Percentiles rank a stretch among this genome's conserved stretches.
Evolutionary conservation across 1,140 invertebrate species (phyloP).

Genomic region (Scaptomyza montana): DNA sequence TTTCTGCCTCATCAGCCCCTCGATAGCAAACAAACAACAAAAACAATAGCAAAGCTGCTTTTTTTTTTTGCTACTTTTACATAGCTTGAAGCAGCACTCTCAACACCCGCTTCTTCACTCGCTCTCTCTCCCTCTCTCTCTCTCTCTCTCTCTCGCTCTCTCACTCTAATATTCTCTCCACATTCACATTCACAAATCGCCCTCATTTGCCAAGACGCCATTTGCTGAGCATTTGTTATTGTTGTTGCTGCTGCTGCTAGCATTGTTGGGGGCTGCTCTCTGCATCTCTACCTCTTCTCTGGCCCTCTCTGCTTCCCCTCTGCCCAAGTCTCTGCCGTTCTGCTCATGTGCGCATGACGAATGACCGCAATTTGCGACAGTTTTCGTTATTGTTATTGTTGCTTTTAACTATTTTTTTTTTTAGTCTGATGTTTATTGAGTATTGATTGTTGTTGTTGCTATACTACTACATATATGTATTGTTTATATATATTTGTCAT

Average conservation of each 20-base stretch:
- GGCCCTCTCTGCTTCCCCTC: constrained; percentile 2
- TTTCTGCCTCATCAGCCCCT: constrained; percentile 49
- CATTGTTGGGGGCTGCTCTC: not conserved
- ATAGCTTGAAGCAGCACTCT: constrained; percentile 17
- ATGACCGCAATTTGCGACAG: constrained; percentile 83
- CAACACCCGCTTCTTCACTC: not conserved
- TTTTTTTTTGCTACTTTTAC: constrained; percentile 35
- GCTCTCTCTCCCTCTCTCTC: not conserved
- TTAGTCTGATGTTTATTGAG: constrained; percentile 63
- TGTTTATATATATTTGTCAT: constrained; percentile 68
- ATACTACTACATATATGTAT: constrained; percentile 6
- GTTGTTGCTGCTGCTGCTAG: constrained; percentile 4
- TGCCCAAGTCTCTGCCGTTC: constrained; percentile 51
- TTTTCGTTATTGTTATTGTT: constrained; percentile 48
- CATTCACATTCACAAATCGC: constrained; percentile 29
- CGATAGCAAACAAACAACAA: constrained; percentile 36
- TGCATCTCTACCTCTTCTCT: not conserved
- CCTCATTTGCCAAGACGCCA: constrained; percentile 67
- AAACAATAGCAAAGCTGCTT: constrained; percentile 37
- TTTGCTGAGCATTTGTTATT: constrained; percentile 63
- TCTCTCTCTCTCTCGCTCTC: not conserved
- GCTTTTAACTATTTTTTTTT: constrained; percentile 47
- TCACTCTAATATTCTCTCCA: not conserved
- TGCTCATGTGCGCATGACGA: constrained; percentile 83
- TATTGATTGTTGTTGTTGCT: constrained; percentile 45